phyloP scores from a whole-genome alignment of 2,113 vertebrate species.

The Haemorhous mexicanus region DNA sequence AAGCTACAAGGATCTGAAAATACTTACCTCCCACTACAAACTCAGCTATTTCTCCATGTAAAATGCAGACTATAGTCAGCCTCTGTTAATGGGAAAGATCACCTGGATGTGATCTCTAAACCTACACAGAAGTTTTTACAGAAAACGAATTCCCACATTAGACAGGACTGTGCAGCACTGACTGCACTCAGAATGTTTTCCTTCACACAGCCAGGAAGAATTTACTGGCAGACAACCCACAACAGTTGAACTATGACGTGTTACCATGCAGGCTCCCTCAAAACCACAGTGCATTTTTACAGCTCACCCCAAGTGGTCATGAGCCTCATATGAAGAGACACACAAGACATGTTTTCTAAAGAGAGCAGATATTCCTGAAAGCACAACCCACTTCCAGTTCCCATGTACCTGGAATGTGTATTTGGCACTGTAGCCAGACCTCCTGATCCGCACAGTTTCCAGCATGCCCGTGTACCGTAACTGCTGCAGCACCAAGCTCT shows the following conservation, averaged over 20 bases:
- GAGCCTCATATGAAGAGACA: background rate
- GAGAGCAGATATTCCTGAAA: background rate
- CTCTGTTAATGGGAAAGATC: background rate
- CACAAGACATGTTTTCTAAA: background rate
- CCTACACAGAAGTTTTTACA: background rate
- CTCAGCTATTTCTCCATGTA: background rate
- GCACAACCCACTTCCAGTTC: background rate
- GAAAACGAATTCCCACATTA: background rate
- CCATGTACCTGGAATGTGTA: slow-evolving; percentile 90
- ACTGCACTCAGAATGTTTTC: background rate
- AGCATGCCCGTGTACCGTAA: slow-evolving; percentile 97
- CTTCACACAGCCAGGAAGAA: background rate
- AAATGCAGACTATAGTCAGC: background rate
- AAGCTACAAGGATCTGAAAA: background rate
- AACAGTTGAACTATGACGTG: background rate
- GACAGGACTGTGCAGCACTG: background rate
- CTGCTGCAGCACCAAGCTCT: slow-evolving; percentile 91
- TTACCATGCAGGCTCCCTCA: background rate
- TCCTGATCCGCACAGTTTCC: slow-evolving; percentile 94
- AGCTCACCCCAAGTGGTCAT: background rate
- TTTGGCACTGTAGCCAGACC: slow-evolving; percentile 96
- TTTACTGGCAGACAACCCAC: background rate
- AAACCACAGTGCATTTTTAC: background rate
- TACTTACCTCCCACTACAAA: background rate
- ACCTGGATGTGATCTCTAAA: background rate